Conservation (phyloP, 2,888 invertebrate genomes). For the Polydrusus tereticollis region DNA sequence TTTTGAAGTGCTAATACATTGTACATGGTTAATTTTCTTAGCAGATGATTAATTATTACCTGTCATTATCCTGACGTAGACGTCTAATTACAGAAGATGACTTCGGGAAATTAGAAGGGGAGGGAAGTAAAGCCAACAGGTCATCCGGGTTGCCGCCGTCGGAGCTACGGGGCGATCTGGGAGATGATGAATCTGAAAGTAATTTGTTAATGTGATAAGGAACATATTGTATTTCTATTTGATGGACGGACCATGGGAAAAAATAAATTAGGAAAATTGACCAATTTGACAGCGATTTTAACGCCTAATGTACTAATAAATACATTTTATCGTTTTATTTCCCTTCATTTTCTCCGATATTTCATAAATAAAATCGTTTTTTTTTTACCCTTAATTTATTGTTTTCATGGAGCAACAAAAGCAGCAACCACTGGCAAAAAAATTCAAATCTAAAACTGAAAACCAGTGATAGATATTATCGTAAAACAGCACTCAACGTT, state of each 20-base stretch:
- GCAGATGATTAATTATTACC: constrained; percentile 57
- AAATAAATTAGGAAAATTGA: not conserved
- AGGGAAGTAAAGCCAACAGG: constrained; percentile 60
- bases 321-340: too few relatives aligned
- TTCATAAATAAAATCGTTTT: too few relatives aligned
- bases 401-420: not conserved
- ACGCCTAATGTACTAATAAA: too few relatives aligned
- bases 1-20: too few relatives aligned
- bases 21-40: not conserved
- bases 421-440: not conserved
- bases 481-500: not conserved
- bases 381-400: not conserved
- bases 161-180: constrained; percentile 62
- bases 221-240: not conserved
- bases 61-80: constrained; percentile 82
- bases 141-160: constrained; percentile 60
- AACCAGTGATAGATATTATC: not conserved
- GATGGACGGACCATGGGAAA: not conserved
- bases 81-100: constrained; percentile 72
- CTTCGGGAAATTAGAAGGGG: constrained; percentile 62
- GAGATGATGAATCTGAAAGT: constrained; percentile 62
- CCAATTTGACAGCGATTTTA: too few relatives aligned
- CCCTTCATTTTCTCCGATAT: too few relatives aligned
- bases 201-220: not conserved
- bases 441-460: not conserved